A percentile compares a stretch with the other conserved stretches of the same genome.
These are phyloP conservation scores for Loripinus fragilis DNA, from an alignment of 2,888 invertebrate genomes.

Conservation along the genomic window DNA sequence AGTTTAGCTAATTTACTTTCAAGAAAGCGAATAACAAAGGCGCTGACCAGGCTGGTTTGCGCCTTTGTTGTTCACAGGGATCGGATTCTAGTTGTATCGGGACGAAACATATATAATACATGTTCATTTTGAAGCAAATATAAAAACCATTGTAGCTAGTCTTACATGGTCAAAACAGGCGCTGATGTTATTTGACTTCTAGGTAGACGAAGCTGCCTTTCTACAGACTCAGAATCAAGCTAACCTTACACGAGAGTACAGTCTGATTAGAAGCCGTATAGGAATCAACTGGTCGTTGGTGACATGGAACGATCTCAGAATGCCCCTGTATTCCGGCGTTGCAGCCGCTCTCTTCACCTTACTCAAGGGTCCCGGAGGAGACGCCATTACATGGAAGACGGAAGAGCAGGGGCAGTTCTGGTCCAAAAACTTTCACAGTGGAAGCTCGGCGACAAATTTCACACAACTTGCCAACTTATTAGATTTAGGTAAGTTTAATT, in stretches of 20 bases:
- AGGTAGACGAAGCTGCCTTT: constrained; percentile 64
- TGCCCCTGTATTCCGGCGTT: constrained; percentile 73
- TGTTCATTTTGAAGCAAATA: too few species aligned
- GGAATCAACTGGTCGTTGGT: constrained; percentile 70
- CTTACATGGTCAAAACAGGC: too few species aligned
- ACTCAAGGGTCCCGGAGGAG: constrained; percentile 18
- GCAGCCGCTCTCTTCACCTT: constrained; percentile 66
- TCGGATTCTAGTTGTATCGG: too few species aligned
- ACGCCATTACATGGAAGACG: constrained; percentile 50
- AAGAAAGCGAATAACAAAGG: too few species aligned
- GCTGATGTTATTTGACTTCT: too few species aligned
- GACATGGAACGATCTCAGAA: constrained; percentile 66
- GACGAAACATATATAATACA: too few species aligned
- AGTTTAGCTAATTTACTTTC: too few species aligned
- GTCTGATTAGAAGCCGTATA: constrained; percentile 56
- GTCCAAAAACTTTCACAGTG: constrained; percentile 46
- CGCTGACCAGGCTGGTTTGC: too few species aligned
- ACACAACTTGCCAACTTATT: constrained; percentile 56
- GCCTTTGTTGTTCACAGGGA: too few species aligned
- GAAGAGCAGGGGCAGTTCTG: constrained; percentile 69
- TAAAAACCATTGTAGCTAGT: too few species aligned
- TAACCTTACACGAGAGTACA: constrained; percentile 38
- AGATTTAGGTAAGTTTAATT: constrained; percentile 58
- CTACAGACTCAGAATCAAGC: constrained; percentile 49
- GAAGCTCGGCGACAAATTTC: constrained; percentile 61